Evolutionary conservation across 1,140 invertebrate species (phyloP), one percentile per base, ranked within the genome.

Genomic region (Battus philenor): DNA sequence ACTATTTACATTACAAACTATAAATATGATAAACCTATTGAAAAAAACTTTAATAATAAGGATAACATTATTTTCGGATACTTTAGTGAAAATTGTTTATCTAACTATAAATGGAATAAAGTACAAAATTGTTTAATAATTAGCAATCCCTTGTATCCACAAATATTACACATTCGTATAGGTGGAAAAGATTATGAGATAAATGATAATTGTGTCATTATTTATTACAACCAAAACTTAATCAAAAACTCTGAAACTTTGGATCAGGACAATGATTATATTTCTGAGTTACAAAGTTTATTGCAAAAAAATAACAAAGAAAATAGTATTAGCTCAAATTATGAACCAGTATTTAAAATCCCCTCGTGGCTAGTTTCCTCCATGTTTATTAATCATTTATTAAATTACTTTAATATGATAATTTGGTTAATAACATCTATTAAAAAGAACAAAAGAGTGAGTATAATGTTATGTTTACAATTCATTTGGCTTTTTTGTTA

Each of bases 331-430:
- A 41, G 7, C 36, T 39, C 18, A 27, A 39, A 17, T 17, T 51
- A 61, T 39, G 36, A 44, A 38, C 30, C 49, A 17, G 15, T 22
- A 33, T 50, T 55, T 33, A 47, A 39, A 27, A 64, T 44, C 13
- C 59, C 62, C 12, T 47, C 38, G 5, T 73, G 68, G 63, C 31
- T 84, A 7, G 47, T 53, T 39, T 68, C 65, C 3, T 76, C 72
- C 10, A 78, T 81, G 76, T 65, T 80, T 44, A 46, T 56, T 27
- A 72, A 80, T 48, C 74, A 84, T 61, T n/a, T 72, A 26, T 47
- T 58, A 36, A 78, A 77, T 58, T 73, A 72, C 46, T 33, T 67
- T 6, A 74, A 68, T 41, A 50, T 79, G 30, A 22, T 70, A 12
- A 47, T 52, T 33, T 84, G 80, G 80, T 33, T 78, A n/a, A 36